Evolutionary conservation across 2,113 vertebrate genomes (phyloP), one percentile per base, ranked within the genome.

Genomic region (Amazona guildingii): DNA sequence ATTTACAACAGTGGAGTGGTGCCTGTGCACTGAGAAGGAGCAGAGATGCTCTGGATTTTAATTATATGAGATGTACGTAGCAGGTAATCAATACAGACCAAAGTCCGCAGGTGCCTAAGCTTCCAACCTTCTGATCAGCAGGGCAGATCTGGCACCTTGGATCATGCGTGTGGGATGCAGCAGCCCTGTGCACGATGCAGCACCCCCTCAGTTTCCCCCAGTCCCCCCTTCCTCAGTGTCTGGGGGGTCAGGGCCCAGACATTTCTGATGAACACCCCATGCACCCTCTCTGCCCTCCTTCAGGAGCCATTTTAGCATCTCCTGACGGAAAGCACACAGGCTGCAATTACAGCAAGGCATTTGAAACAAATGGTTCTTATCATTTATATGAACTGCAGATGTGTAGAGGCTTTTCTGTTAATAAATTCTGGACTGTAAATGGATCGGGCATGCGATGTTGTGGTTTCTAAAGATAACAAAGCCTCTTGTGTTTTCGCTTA

Each of bases 11-110:
- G 44, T 20, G 4, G 63, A 89, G 84, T 6, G 15, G 33, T 86
- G 75, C 33, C 44, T 37, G 66, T 25, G 62, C 39, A 27, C 67
- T 24, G 63, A 93, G 75, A 68, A 88, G 78, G 35, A 24, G 52
- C 86, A 90, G 18, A 87, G 55, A 59, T 13, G 7, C 39, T 92
- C 87, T 90, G 86, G 78, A 49, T 97, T 94, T 97, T 96, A 97
- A 96, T 96, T 95, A 91, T 44, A 35, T 0, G 1, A 90, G 74
- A 52, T 21, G 24, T 11, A 66, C 29, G 24, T 0, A 69, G 67
- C 33, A 54, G 54, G 55, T 82, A 95, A 96, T 91, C 91, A 91
- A 87, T 69, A 83, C 0, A 6, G 41, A 94, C 54, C 35, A 41
- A 61, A 83, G 59, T 66, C 37, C 1, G 0, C 49, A 85, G 80